Conservation (phyloP, 2,113 vertebrate genomes). For the Monopterus albus region DNA sequence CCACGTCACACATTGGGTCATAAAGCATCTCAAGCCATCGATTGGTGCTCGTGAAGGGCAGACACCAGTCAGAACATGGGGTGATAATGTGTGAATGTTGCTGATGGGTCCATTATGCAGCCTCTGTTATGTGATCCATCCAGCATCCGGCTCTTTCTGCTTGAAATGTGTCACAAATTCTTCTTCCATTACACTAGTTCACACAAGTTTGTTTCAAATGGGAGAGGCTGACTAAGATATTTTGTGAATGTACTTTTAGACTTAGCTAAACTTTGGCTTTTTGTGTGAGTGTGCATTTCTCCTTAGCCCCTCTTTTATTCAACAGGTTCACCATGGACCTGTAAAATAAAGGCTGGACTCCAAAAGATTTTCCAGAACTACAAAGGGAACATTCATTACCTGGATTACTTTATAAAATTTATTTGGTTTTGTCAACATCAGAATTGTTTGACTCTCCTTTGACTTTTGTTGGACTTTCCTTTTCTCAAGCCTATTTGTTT, state of each 20-base stretch:
- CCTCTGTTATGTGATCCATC: slow-evolving; percentile 24
- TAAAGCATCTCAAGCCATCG: slow-evolving; percentile 47
- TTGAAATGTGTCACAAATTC: slow-evolving; percentile 12
- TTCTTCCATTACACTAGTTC: slow-evolving; percentile 7
- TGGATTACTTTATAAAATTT: slow-evolving; percentile 7
- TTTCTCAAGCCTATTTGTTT: background rate
- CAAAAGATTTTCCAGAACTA: background rate
- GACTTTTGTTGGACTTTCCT: no score
- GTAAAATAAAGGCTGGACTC: background rate
- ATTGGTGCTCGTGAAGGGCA: slow-evolving; percentile 26
- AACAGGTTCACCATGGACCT: background rate
- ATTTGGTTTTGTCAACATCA: slow-evolving; percentile 6
- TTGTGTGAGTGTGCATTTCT: background rate
- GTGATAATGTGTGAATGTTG: slow-evolving; percentile 44
- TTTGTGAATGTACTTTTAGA: background rate
- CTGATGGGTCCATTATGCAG: slow-evolving; percentile 49
- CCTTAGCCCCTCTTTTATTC: background rate
- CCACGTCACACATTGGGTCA: slow-evolving; percentile 16
- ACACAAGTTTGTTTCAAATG: background rate
- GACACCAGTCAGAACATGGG: slow-evolving; percentile 31
- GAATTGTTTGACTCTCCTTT: background rate
- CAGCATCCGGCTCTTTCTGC: slow-evolving; percentile 25
- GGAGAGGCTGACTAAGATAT: background rate
- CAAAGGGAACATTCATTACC: slow-evolving; percentile 23
- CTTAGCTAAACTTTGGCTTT: background rate